Evolutionary conservation across 2,888 invertebrate species (phyloP).

Genomic region (Tinea trinotella): DNA sequence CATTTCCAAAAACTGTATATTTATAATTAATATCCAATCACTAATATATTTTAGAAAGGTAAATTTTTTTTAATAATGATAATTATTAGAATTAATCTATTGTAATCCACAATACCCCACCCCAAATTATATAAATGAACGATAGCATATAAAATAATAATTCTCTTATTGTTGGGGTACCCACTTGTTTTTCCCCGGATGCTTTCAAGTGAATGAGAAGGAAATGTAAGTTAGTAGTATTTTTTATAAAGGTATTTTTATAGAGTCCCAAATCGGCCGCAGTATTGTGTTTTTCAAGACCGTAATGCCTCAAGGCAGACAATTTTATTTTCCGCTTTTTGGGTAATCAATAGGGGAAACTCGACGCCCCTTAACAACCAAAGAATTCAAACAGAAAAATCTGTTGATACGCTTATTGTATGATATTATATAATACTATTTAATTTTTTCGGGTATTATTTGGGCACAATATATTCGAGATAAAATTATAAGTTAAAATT

Average conservation of each 20-base stretch:
- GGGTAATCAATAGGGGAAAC: conserved; percentile 70
- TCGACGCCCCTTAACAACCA: conserved; percentile 53
- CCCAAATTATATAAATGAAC: too few species aligned
- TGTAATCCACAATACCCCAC: too few species aligned
- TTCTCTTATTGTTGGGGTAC: background rate
- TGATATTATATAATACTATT: background rate
- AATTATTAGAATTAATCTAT: too few species aligned
- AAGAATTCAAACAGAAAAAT: conserved; percentile 24
- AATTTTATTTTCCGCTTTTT: conserved; percentile 71
- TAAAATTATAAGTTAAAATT: too few species aligned
- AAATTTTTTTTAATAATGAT: too few species aligned
- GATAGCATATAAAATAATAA: too few species aligned
- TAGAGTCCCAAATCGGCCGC: conserved; percentile 28
- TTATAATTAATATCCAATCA: too few species aligned
- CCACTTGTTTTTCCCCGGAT: background rate
- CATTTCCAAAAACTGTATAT: too few species aligned
- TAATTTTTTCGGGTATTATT: background rate
- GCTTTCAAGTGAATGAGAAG: conserved; percentile 9
- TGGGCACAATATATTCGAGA: too few species aligned
- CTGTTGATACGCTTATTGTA: conserved; percentile 8
- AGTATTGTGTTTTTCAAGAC: conserved; percentile 44
- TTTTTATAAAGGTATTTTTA: conserved; percentile 8
- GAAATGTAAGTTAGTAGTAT: background rate
- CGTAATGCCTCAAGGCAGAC: conserved; percentile 39
- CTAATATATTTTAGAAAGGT: too few species aligned